phyloP scores from a whole-genome alignment of 2,797 vertebrate genomes.

The Muscicapa comitata region DNA sequence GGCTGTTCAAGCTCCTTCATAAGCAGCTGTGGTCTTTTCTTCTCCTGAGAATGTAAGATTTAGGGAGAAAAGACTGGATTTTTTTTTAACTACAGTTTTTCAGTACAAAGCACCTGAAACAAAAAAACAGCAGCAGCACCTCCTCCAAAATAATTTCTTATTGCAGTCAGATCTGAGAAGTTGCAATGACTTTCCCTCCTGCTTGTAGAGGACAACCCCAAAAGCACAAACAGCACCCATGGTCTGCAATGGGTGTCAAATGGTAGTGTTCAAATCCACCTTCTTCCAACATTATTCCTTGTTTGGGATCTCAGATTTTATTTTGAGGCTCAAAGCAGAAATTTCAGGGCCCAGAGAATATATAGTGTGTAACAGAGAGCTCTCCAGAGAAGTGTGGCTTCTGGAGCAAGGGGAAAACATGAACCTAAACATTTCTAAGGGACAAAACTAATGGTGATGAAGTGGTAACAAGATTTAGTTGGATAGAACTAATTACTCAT shows the following conservation, averaged over 20 bases:
- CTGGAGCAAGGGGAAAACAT: not conserved
- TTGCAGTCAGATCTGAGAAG: not conserved
- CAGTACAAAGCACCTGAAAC: not conserved
- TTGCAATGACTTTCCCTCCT: not conserved
- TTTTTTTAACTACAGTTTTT: not conserved
- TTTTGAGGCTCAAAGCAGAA: not conserved
- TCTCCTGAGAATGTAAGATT: not conserved
- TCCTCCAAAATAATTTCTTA: not conserved
- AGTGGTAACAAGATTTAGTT: slow-evolving; percentile 1
- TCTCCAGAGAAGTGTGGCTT: not conserved
- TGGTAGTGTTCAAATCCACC: fast-evolving
- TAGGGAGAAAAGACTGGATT: not conserved
- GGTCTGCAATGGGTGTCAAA: not conserved
- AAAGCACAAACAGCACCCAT: not conserved
- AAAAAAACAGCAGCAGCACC: not conserved
- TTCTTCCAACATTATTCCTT: not conserved
- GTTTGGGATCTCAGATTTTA: not conserved
- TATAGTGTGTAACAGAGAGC: not conserved
- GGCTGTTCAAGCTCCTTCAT: not conserved
- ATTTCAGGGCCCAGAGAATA: not conserved
- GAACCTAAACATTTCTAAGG: slow-evolving; percentile 25
- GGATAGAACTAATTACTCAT: slow-evolving; percentile 43
- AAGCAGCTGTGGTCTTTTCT: not conserved
- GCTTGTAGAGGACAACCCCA: not conserved
- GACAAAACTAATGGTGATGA: slow-evolving; percentile 45